These are phyloP conservation scores for Zingel zingel DNA, from an alignment of 2,113 vertebrate genomes.

Conservation along the genomic window DNA sequence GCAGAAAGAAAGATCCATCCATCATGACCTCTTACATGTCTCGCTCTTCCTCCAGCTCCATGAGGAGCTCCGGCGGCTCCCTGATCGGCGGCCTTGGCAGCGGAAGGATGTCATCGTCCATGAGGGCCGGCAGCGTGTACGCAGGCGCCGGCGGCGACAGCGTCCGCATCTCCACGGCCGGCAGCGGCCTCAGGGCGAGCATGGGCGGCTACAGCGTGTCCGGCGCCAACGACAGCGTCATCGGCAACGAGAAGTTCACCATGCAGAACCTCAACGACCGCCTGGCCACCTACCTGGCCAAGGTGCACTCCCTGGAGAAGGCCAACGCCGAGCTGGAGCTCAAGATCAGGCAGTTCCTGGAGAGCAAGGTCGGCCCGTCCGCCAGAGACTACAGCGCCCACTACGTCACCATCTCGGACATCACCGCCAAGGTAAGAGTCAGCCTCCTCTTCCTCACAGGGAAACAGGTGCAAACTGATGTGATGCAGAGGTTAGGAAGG, in stretches of 20 bases:
- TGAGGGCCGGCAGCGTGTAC: constrained; percentile 55
- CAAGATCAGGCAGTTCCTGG: constrained; percentile 81
- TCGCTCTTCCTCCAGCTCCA: neutral
- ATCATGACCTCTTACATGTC: too few relatives aligned
- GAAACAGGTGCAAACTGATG: too few relatives aligned
- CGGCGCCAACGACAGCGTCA: neutral
- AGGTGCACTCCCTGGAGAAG: constrained; percentile 81
- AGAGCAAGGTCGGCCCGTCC: constrained; percentile 51
- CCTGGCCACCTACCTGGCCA: constrained; percentile 60
- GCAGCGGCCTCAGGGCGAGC: too few relatives aligned
- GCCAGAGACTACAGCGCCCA: constrained; percentile 63
- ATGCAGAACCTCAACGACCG: constrained; percentile 84
- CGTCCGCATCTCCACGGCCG: constrained; percentile 64
- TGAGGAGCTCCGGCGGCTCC: constrained; percentile 43
- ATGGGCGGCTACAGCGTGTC: constrained; percentile 23
- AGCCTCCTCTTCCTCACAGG: constrained; percentile 36
- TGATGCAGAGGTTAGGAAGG: too few relatives aligned
- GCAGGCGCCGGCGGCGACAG: constrained; percentile 55
- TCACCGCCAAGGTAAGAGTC: constrained; percentile 72
- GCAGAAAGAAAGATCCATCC: too few relatives aligned
- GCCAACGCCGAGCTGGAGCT: constrained; percentile 83
- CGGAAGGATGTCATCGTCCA: neutral
- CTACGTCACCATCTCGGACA: constrained; percentile 64
- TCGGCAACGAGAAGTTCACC: constrained; percentile 81
- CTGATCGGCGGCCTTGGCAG: neutral